Conservation (phyloP, 2,888 invertebrate genomes). For the Esperia sulphurella region DNA sequence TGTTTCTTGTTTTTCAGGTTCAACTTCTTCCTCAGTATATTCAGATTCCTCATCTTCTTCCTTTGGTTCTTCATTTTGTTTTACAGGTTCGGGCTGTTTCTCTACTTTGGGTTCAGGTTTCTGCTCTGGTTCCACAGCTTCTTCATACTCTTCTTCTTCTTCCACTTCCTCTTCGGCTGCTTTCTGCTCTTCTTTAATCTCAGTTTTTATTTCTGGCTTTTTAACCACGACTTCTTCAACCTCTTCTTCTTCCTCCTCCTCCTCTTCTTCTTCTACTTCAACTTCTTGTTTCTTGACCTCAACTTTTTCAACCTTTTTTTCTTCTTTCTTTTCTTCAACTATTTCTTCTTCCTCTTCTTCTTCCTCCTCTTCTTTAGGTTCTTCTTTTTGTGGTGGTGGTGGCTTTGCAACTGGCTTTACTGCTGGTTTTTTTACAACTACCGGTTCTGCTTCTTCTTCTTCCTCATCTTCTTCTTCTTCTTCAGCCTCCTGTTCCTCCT, state of each 20-base stretch:
- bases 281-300: conserved; percentile 8
- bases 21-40: conserved; percentile 25
- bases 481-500: conserved; percentile 22
- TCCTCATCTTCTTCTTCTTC: conserved; percentile 20
- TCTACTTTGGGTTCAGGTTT: conserved; percentile 12
- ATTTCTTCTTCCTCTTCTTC: conserved; percentile 18
- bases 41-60: conserved; percentile 30
- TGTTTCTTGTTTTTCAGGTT: conserved; percentile 24
- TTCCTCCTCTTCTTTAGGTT: conserved; percentile 35
- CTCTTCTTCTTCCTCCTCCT: conserved; percentile 18
- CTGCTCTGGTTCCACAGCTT: conserved; percentile 19
- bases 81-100: conserved; percentile 13
- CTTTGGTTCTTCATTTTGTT: conserved; percentile 16
- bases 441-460: conserved; percentile 9
- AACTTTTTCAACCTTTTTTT: conserved; percentile 18
- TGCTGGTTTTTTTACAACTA: conserved; percentile 19
- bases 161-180: conserved; percentile 15
- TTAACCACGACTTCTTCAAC: conserved; percentile 18
- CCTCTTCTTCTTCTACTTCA: conserved; percentile 21
- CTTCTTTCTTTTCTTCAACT: conserved; percentile 16
- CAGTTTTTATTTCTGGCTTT: conserved; percentile 9
- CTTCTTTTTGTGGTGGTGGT: conserved; percentile 16
- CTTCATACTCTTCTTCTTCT: conserved; percentile 21
- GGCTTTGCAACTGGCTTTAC: conserved; percentile 24
- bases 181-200: conserved; percentile 4